Evolutionary conservation across 2,113 vertebrate species (phyloP).

Genomic region (Trematocara variabile): DNA sequence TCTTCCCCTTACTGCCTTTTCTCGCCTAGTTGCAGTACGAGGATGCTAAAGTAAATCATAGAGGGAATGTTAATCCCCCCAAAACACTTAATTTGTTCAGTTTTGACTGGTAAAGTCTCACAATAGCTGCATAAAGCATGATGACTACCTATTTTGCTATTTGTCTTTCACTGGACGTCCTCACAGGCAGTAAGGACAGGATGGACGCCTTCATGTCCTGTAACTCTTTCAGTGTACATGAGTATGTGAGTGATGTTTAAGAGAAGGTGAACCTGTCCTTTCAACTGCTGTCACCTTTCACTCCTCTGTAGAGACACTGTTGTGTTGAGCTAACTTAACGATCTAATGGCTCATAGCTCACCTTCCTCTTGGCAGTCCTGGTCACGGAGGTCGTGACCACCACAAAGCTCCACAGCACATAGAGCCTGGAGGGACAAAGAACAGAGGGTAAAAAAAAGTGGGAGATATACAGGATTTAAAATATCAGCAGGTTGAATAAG

Average conservation of each 20-base stretch:
- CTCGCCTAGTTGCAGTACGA: background rate
- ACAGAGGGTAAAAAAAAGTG: background rate
- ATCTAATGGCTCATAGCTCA: slow-evolving; percentile 63
- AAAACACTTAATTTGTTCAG: background rate
- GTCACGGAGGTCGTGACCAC: slow-evolving; percentile 54
- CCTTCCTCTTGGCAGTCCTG: slow-evolving; percentile 64
- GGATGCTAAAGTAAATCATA: background rate
- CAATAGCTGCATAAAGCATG: background rate
- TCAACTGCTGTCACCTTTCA: background rate
- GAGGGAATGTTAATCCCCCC: background rate
- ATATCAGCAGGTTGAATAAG: slow-evolving; percentile 12
- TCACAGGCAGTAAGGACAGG: background rate
- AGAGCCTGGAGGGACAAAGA: slow-evolving; percentile 44
- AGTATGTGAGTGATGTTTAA: background rate
- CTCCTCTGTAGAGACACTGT: background rate
- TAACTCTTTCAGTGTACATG: background rate
- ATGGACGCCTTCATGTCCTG: background rate
- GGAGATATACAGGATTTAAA: background rate
- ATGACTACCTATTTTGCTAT: background rate
- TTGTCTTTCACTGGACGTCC: background rate
- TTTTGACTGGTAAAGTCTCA: background rate
- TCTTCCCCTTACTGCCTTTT: background rate
- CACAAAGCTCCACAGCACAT: slow-evolving; percentile 66
- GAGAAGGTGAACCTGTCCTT: background rate
- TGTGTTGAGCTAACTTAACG: slow-evolving; percentile 1